Evolutionary conservation across 2,888 invertebrate genomes (phyloP).

Genomic region (Sycophila texana): DNA sequence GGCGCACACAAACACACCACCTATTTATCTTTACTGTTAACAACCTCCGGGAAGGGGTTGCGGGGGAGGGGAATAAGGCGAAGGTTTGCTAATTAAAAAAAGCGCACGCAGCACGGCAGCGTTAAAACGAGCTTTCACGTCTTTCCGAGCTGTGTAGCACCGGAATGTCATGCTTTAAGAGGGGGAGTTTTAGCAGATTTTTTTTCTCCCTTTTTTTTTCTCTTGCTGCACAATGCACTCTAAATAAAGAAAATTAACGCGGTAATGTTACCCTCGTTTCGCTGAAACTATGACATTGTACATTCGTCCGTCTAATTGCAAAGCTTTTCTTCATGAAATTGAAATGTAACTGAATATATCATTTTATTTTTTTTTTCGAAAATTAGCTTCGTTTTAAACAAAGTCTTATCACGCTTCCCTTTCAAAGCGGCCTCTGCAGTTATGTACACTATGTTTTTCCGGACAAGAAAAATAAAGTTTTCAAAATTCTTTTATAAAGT

Average conservation of each 20-base stretch:
- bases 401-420: background rate
- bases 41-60: conserved; percentile 45
- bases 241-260: conserved; percentile 37
- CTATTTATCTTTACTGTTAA: conserved; percentile 59
- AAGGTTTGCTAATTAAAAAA: conserved; percentile 52
- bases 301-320: conserved; percentile 8
- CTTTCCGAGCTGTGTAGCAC: conserved; percentile 9
- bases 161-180: background rate
- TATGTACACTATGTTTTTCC: no score
- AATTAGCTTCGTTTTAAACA: background rate
- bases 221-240: background rate
- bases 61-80: background rate
- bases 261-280: background rate
- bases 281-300: conserved; percentile 17
- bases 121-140: conserved; percentile 26
- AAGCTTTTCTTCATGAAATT: background rate
- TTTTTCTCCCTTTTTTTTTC: background rate
- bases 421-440: no score
- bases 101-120: background rate
- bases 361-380: conserved; percentile 7
- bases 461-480: no score
- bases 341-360: no score
- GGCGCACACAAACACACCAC: conserved; percentile 38
- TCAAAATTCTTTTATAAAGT: no score
- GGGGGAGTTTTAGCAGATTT: conserved; percentile 20